phyloP scores from a whole-genome alignment of 2,113 vertebrate species.

The Misgurnus anguillicaudatus region DNA sequence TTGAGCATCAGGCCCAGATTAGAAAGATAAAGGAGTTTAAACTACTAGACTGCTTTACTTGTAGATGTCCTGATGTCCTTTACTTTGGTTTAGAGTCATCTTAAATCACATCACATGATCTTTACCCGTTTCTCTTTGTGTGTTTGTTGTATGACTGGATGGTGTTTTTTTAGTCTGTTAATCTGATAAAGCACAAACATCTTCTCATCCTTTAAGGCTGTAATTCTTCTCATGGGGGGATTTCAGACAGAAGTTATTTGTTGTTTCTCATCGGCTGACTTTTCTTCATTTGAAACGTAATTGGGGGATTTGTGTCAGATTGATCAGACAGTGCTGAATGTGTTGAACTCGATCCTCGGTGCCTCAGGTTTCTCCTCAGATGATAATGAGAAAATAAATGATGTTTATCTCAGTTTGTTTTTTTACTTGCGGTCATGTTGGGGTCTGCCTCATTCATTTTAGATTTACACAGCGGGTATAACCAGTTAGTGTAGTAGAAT shows the following conservation, averaged over 20 bases:
- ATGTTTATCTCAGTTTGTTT: slow-evolving; percentile 39
- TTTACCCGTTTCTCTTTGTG: too few relatives aligned
- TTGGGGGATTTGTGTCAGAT: background rate
- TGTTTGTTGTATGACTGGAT: background rate
- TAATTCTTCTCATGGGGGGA: too few relatives aligned
- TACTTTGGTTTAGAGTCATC: too few relatives aligned
- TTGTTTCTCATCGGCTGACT: background rate
- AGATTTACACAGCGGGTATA: too few relatives aligned
- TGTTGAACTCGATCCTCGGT: background rate
- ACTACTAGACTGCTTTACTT: background rate
- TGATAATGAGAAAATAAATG: slow-evolving; percentile 15
- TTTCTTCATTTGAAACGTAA: background rate
- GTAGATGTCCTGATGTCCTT: slow-evolving; percentile 5
- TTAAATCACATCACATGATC: too few relatives aligned
- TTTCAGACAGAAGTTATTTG: background rate
- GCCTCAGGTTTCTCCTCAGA: background rate
- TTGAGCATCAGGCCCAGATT: slow-evolving; percentile 13
- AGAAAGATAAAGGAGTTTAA: slow-evolving; percentile 5
- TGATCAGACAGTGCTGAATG: background rate
- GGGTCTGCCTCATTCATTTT: background rate
- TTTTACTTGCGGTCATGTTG: slow-evolving; percentile 22
- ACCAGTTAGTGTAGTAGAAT: too few relatives aligned
- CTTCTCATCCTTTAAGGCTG: too few relatives aligned
- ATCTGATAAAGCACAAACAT: too few relatives aligned
- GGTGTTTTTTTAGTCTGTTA: background rate